Conservation (phyloP, 1,140 invertebrate genomes). For the Eupristina koningsbergeri region DNA sequence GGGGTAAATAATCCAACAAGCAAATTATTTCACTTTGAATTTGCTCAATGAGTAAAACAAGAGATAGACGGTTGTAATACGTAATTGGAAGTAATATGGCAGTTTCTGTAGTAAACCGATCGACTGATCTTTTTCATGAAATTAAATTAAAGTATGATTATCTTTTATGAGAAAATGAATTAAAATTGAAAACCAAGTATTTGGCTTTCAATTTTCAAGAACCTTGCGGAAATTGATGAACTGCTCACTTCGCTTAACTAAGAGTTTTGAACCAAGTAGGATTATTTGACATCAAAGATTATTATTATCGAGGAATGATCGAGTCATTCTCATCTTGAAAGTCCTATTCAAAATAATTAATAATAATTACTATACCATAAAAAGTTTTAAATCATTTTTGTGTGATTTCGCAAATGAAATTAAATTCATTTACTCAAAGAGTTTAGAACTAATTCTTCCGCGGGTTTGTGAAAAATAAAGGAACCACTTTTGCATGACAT, state of each 20-base stretch:
- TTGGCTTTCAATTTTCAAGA: too few relatives aligned
- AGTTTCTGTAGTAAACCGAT: neutral
- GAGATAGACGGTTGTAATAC: neutral
- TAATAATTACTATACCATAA: neutral
- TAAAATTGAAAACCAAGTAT: neutral
- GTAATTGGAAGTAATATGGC: too few relatives aligned
- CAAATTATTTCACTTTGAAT: too few relatives aligned
- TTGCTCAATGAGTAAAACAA: too few relatives aligned
- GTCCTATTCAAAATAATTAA: neutral
- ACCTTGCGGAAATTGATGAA: neutral
- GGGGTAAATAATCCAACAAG: too few relatives aligned
- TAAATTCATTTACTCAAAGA: neutral
- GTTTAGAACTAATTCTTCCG: too few relatives aligned
- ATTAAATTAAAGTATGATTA: conserved; percentile 39
- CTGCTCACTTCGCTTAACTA: neutral
- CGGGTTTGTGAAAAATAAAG: too few relatives aligned
- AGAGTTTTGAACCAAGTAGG: neutral
- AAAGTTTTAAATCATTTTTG: neutral
- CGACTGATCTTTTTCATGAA: neutral
- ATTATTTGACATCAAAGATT: neutral
- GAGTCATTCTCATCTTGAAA: neutral
- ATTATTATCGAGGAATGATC: neutral
- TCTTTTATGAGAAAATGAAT: neutral
- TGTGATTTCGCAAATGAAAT: neutral
- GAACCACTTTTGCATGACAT: too few relatives aligned